These are phyloP conservation scores for Prunella strophiata DNA, from an alignment of 2,797 vertebrate species.

Conservation along the genomic window DNA sequence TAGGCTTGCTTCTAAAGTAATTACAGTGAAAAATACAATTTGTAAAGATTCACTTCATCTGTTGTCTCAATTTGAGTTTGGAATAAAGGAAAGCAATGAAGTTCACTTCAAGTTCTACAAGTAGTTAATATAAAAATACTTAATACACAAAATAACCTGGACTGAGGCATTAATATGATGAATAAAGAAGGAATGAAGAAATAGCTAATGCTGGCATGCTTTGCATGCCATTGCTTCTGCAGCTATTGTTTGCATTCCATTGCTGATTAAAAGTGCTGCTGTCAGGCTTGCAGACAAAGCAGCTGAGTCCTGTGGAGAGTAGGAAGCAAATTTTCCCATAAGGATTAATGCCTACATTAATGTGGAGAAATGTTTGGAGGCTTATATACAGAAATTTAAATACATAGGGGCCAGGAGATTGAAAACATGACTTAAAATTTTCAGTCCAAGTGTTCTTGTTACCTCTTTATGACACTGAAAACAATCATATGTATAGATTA, in stretches of 20 bases:
- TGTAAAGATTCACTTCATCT: neutral
- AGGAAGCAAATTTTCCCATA: neutral
- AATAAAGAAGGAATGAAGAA: neutral
- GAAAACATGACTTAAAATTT: neutral
- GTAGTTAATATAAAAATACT: neutral
- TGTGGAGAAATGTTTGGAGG: neutral
- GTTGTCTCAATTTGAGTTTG: neutral
- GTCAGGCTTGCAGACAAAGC: neutral
- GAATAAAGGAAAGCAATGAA: neutral
- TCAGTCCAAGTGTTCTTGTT: neutral
- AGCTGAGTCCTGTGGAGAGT: neutral
- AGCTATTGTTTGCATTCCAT: slow-evolving; percentile 40
- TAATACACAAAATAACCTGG: neutral
- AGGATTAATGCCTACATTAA: neutral
- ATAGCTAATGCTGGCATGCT: neutral
- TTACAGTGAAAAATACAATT: neutral
- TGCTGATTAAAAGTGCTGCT: slow-evolving; percentile 26
- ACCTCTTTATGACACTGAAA: neutral
- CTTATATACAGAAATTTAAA: neutral
- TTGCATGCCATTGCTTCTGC: neutral
- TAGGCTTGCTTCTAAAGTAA: neutral
- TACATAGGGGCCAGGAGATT: neutral
- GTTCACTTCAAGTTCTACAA: neutral
- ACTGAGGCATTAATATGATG: neutral
- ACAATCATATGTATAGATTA: neutral